Percentiles rank a stretch among this genome's conserved stretches.
Evolutionary conservation across 2,888 invertebrate species (phyloP).

Genomic region (Apodemia mormo): DNA sequence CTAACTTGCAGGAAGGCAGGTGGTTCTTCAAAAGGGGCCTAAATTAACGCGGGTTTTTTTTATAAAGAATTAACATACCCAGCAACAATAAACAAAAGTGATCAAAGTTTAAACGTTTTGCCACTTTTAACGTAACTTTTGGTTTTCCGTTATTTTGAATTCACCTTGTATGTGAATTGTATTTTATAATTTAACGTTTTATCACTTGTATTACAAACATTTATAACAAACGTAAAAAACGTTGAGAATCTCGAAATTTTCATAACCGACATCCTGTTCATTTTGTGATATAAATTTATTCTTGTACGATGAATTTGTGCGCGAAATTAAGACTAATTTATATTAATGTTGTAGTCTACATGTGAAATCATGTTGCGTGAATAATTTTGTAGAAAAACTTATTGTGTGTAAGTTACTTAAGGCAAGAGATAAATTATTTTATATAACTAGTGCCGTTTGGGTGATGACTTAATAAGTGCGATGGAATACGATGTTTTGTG

Average conservation of each 20-base stretch:
- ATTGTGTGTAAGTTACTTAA: neutral
- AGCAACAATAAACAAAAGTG: too few species aligned
- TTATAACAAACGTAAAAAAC: neutral
- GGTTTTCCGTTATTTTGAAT: neutral
- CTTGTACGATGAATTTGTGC: constrained; percentile 14
- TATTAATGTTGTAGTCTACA: constrained; percentile 10
- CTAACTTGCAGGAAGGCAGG: too few species aligned
- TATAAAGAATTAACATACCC: too few species aligned
- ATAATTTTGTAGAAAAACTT: constrained; percentile 10
- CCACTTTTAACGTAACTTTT: neutral
- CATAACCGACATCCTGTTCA: neutral
- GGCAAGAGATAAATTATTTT: constrained; percentile 15
- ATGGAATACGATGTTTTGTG: neutral
- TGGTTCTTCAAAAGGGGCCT: too few species aligned
- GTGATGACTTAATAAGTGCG: neutral
- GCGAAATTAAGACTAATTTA: constrained; percentile 10
- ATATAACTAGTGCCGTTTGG: neutral
- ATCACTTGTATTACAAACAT: neutral
- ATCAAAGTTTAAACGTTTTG: too few species aligned
- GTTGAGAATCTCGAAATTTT: constrained; percentile 7
- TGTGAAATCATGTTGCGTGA: neutral
- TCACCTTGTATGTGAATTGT: too few species aligned
- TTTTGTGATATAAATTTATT: neutral
- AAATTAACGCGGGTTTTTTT: too few species aligned
- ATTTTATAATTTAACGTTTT: too few species aligned